phyloP scores from a whole-genome alignment of 2,888 invertebrate genomes.

The Ligdia adustata region DNA sequence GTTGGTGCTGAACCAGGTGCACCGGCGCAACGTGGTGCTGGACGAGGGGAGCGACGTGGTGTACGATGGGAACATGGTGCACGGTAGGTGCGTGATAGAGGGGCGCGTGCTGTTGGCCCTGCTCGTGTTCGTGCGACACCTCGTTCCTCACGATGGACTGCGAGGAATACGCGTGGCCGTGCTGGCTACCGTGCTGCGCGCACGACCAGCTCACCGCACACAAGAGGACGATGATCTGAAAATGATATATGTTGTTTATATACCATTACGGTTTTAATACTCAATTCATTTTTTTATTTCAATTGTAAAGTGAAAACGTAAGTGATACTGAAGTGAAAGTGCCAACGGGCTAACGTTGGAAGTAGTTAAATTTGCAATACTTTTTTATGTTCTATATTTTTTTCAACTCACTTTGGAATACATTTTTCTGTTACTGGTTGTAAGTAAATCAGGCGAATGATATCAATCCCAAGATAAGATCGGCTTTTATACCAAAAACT shows the following conservation, averaged over 20 bases:
- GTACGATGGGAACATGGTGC: conserved; percentile 31
- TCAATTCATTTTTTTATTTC: no score
- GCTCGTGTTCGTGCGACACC: conserved; percentile 32
- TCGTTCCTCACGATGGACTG: conserved; percentile 48
- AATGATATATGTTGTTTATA: neutral
- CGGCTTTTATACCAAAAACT: conserved; percentile 57
- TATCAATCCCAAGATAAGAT: conserved; percentile 36
- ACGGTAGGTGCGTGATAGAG: conserved; percentile 24
- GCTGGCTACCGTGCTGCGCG: conserved; percentile 45
- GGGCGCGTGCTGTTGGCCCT: conserved; percentile 12
- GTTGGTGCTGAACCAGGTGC: conserved; percentile 30
- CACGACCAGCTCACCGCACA: conserved; percentile 40
- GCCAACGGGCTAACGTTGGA: no score
- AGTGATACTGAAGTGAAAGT: no score
- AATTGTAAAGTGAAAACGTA: no score
- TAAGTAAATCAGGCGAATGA: conserved; percentile 50
- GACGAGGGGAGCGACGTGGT: conserved; percentile 20
- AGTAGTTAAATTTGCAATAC: no score
- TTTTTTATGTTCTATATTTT: no score
- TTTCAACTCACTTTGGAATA: conserved; percentile 45
- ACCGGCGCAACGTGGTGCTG: conserved; percentile 25
- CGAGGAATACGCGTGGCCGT: conserved; percentile 49
- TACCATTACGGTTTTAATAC: no score
- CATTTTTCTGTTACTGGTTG: conserved; percentile 47
- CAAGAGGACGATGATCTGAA: conserved; percentile 39